A percentile compares a stretch with the other conserved stretches of the same genome.
Evolutionary conservation across 2,113 vertebrate species (phyloP).

Genomic region (Otolemur garnettii): DNA sequence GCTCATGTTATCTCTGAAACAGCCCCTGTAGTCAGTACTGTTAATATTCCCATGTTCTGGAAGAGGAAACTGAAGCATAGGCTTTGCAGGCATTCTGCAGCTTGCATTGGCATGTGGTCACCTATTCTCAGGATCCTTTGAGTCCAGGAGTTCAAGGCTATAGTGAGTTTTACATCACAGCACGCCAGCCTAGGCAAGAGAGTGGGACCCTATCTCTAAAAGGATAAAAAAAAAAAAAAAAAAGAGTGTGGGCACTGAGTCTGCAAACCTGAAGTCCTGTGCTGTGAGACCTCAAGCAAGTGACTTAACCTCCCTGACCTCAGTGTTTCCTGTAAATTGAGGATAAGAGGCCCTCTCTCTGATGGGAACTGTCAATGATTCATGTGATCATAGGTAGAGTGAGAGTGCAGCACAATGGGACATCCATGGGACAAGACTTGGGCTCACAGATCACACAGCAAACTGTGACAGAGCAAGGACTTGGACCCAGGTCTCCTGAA

Average conservation of each 20-base stretch:
- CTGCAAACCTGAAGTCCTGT: too few species aligned
- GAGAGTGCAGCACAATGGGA: not conserved
- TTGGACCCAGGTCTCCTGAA: accelerated
- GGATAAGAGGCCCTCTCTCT: not conserved
- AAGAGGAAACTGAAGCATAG: not conserved
- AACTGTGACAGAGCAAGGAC: too few species aligned
- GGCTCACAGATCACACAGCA: accelerated
- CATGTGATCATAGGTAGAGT: not conserved
- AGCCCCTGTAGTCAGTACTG: not conserved
- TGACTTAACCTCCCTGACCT: not conserved
- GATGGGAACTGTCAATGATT: too few species aligned
- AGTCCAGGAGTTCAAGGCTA: too few species aligned
- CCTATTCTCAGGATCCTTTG: not conserved
- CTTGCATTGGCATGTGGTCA: accelerated
- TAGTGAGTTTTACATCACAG: too few species aligned
- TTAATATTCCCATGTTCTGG: not conserved
- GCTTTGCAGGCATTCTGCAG: not conserved
- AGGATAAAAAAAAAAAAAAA: too few species aligned
- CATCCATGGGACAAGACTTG: not conserved
- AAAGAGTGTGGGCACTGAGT: too few species aligned
- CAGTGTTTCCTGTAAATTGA: not conserved
- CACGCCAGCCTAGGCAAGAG: too few species aligned
- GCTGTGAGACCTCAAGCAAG: not conserved
- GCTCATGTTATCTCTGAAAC: not conserved
- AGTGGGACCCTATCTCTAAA: too few species aligned